Base-by-base conservation (phyloP, 2,113 vertebrate genomes). In the Pterocles gutturalis region DNA sequence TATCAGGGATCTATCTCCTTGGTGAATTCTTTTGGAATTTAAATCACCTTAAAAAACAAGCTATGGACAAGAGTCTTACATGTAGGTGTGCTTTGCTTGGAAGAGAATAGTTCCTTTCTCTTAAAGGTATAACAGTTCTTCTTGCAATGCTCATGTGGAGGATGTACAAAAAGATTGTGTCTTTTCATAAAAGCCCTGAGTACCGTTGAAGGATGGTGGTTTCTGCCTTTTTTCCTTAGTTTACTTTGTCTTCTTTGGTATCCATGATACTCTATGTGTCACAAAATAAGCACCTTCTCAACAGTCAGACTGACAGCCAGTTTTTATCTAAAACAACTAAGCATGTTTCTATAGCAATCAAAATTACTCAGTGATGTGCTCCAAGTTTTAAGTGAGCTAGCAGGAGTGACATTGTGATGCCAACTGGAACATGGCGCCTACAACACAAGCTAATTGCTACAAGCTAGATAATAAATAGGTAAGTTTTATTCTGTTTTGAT, bases 41-140 rank as follows among this genome's bases (percentile, higher is more conserved):
- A 97, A 96, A 97, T 98, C 96, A 98, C 96, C 92, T 97, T 98
- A 97, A 96, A 92, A 97, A 96, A 90, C 71, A 92, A 83, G 21
- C 62, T 93, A 43, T 26, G 89, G 45, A 48, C 54, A 75, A 88
- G 71, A 83, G 45, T 95, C 29, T 83, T 93, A 29, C 7, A 49
- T 1, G 1, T 60, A 17, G 5, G 18, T 77, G 36, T 82, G 34
- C 69, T 95, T 55, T 61, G 25, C 61, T 75, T 72, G 60, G 62
- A 71, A 71, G 61, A 61, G 28, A 80, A 41, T 18, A 33, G 34
- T 60, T 93, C 20, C 81, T 84, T 95, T 72, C 31, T 83, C 12
- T 92, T 93, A 93, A 96, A 91, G 34, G 11, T 87, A 19, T 53
- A 82, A 54, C 46, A 21, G 19, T 75, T 83, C 70, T 60, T 91